Base-by-base conservation (phyloP, 2,888 invertebrate genomes). In the Physocephala rufipes region DNA sequence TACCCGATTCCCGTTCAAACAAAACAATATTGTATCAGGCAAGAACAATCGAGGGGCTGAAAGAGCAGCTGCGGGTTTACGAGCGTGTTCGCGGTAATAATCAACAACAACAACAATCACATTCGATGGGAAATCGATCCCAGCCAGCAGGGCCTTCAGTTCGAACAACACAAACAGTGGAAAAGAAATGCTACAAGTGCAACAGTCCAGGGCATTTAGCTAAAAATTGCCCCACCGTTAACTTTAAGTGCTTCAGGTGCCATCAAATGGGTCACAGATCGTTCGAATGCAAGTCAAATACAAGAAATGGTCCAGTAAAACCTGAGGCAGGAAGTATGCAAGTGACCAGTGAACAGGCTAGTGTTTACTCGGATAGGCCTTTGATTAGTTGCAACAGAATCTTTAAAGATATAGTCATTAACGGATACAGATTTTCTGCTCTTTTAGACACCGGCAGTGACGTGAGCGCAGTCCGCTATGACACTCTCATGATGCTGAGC, bases 61-160 rank as follows among this genome's bases (percentile, higher is more conserved):
- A 75, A 67, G 68, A 73, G 9, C 63, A 73, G 1, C 62, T 74
- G 16, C 58, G 64, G 4, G 53, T 75, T 24, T 75, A 75, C 16
- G 72, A 74, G 49, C 72, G 67, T 24, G 65, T 71, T 62, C 43
- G 62, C 53, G 68, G 61, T 5, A 66, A 47, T 16, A 19, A 1
- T 1, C 65, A 65, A 19, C 53, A 58, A 58, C 58, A 58, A 55
- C 55, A 55, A 58, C 58, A 28, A 58, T 58, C 49, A 12, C 16
- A 26, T 58, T 24, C 28, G 26, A 58, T 15, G 58, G 72, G 68
- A 19, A 65, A 61, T 13, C 49, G 43, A 15, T 49, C 64, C 15
- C 67, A 73, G 66, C 13, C 69, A 0, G 69, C 68, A 4, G 69
- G 62, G n/a, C 43, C 59, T 19, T 70, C 64, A 45, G 19, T 43